These are phyloP conservation scores for Catharus fuscescens DNA, from an alignment of 2,113 vertebrate species.

Conservation along the genomic window DNA sequence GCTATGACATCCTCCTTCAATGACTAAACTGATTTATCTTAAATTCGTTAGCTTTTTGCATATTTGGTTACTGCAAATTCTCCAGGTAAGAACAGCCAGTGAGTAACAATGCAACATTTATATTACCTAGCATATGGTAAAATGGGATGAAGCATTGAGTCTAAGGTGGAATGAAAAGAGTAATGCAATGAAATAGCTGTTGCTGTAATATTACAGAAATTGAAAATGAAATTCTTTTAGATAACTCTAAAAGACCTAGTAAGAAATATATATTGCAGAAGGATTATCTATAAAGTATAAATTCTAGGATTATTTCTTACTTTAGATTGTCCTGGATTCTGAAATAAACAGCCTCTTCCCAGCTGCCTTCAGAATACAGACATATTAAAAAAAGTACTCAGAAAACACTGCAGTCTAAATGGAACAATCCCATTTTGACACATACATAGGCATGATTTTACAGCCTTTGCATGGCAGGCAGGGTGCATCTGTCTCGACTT, in stretches of 20 bases:
- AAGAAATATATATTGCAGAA: not conserved
- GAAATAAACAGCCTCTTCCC: not conserved
- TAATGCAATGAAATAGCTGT: not conserved
- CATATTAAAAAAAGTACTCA: not conserved
- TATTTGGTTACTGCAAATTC: not conserved
- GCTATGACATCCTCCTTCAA: not conserved
- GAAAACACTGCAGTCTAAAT: not conserved
- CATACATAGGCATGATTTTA: not conserved
- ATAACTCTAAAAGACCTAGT: not conserved
- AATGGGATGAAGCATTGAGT: not conserved
- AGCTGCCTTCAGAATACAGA: not conserved
- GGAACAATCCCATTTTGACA: not conserved
- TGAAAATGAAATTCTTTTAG: not conserved
- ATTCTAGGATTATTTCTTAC: not conserved
- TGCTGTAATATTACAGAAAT: not conserved
- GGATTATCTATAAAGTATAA: not conserved
- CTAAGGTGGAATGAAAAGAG: not conserved
- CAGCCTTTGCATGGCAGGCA: not conserved
- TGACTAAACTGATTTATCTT: not conserved
- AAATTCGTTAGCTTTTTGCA: not conserved
- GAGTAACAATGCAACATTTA: not conserved
- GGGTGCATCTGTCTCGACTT: not conserved
- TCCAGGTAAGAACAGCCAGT: not conserved
- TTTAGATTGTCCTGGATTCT: not conserved
- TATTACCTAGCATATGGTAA: not conserved